phyloP scores from a whole-genome alignment of 2,113 vertebrate species.

The Hyla sarda region DNA sequence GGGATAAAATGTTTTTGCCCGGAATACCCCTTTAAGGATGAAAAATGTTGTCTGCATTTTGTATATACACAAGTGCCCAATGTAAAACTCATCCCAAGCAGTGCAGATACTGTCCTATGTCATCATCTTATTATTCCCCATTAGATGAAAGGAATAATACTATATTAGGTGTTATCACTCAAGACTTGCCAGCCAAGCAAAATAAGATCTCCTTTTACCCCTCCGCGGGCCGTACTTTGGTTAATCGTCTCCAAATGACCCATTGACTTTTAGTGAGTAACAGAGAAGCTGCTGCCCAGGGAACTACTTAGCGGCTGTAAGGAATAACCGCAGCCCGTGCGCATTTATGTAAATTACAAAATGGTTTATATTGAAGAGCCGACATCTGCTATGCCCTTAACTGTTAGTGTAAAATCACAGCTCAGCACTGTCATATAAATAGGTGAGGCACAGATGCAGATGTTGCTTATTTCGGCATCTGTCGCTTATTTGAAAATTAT shows the following conservation, averaged over 20 bases:
- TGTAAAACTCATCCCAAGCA: background rate
- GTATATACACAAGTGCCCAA: background rate
- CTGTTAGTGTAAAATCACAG: conserved; percentile 47
- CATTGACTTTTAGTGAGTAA: conserved; percentile 8
- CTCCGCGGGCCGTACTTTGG: background rate
- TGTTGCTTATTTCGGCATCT: conserved; percentile 13
- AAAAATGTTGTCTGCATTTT: background rate
- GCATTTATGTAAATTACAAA: conserved; percentile 6
- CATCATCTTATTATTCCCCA: background rate
- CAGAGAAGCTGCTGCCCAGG: background rate
- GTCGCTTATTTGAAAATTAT: background rate
- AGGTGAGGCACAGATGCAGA: conserved; percentile 5
- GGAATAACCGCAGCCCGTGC: background rate
- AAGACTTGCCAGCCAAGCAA: background rate
- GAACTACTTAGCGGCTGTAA: conserved; percentile 20
- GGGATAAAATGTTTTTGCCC: too few relatives aligned
- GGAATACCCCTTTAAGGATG: too few relatives aligned
- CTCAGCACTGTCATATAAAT: conserved; percentile 34
- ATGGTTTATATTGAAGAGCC: background rate
- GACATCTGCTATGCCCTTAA: conserved; percentile 33
- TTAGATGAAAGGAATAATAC: background rate
- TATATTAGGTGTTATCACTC: background rate
- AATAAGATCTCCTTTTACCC: background rate
- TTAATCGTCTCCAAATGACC: conserved; percentile 35
- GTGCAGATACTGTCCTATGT: too few relatives aligned